Evolutionary conservation across 2,113 vertebrate species (phyloP).

Genomic region (Merops nubicus): DNA sequence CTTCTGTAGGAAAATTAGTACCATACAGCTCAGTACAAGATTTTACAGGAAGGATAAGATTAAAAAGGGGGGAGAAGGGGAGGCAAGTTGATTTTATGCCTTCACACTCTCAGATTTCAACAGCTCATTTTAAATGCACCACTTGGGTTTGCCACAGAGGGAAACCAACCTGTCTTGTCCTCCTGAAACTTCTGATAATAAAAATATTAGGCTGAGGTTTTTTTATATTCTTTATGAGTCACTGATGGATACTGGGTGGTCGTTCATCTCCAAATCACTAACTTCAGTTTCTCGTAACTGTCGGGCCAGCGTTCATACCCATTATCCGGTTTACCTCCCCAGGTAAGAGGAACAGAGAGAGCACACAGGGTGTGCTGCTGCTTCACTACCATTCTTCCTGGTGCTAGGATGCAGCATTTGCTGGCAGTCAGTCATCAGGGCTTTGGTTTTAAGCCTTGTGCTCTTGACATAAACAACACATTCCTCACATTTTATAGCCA

Average conservation of each 20-base stretch:
- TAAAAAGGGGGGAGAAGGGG: not conserved
- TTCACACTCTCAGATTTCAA: not conserved
- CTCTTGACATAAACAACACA: not conserved
- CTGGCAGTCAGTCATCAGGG: not conserved
- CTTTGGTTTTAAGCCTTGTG: not conserved
- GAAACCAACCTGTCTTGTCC: not conserved
- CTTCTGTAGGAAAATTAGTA: not conserved
- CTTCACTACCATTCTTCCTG: not conserved
- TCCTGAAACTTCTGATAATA: not conserved
- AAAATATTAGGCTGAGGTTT: not conserved
- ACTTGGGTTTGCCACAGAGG: not conserved
- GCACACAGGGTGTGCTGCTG: fast-evolving
- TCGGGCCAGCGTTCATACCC: not conserved
- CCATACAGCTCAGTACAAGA: not conserved
- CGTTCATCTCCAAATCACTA: not conserved
- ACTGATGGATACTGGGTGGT: not conserved
- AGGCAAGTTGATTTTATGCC: not conserved
- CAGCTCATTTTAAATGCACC: fast-evolving
- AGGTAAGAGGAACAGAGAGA: not conserved
- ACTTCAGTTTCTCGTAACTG: fast-evolving
- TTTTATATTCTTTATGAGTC: not conserved
- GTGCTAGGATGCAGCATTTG: not conserved
- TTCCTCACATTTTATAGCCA: not conserved
- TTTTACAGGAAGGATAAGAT: not conserved
- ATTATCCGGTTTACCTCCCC: not conserved